Conservation (phyloP, 2,797 vertebrate genomes). For the Siniperca scherzeri region DNA sequence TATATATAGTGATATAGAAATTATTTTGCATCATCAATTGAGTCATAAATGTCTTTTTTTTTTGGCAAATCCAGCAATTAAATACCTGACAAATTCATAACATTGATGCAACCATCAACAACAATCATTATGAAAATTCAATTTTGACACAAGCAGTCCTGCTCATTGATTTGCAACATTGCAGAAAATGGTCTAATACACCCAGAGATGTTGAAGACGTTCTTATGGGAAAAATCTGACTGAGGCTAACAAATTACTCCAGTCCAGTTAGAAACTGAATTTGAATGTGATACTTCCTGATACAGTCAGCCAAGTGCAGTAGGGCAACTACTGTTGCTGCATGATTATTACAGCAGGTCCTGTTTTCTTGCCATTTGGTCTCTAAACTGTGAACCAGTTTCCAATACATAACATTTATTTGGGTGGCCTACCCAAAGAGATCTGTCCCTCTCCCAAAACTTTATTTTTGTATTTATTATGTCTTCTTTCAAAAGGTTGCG, state of each 20-base stretch:
- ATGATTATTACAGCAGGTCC: background rate
- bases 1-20: background rate
- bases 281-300: background rate
- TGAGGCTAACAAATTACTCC: background rate
- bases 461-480: background rate
- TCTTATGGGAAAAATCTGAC: background rate
- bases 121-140: background rate
- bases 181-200: background rate
- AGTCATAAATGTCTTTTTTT: background rate
- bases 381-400: background rate
- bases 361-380: background rate
- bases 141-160: background rate
- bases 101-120: background rate
- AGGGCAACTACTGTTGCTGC: background rate
- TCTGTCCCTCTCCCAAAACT: background rate
- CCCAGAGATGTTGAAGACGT: background rate
- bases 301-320: background rate
- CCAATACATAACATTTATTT: background rate
- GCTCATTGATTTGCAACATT: background rate
- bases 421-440: background rate
- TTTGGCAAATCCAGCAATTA: background rate
- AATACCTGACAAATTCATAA: no score
- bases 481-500: background rate
- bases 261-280: background rate
- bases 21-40: background rate